Base-by-base conservation (phyloP, 1,140 invertebrate genomes). In the Penaeus vannamei region DNA sequence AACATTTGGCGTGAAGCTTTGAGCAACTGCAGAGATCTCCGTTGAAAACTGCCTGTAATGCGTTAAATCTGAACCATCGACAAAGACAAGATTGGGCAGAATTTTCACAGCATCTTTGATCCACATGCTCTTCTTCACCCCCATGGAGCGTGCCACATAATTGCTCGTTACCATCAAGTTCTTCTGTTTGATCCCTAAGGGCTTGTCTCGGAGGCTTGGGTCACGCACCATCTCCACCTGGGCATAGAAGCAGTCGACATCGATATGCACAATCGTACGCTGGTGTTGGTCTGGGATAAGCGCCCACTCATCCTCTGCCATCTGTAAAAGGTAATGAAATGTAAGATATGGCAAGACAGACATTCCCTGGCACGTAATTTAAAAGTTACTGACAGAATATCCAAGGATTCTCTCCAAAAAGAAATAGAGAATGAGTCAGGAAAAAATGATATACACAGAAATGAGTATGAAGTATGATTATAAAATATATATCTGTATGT, bases 241-340 rank as follows among this genome's bases (percentile, higher is more conserved):
- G 83, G 96, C 96, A 93, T 97, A 97, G 93, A 96, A 97, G 92
- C 95, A 96, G 92, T 97, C 96, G 91, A 97, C 94, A 92, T 97
- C 95, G 92, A 97, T 93, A 92, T 97, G 95, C 91, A 97, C 94
- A 83, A 97, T 96, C 89, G 94, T 94, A 92, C 94, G 76, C 22
- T 64, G 83, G 64, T 90, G 91, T 8, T 90, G 42, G 32, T 53
- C 76, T 79, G 87, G 87, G 42, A 42, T 22, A 22, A 85, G 32
- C 3, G 66, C 36, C 87, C 87, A 89, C 23, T 62, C 72, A 61
- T 62, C 82, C 29, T 77, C 87, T 32, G 53, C 32, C n/a, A 69
- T 81, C 86, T 87, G 77, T 22, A 87, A 69, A 32, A 62, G 23
- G 81, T 8, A 60, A 46, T 26, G 12, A 32, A 42, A 32, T 42